Base-by-base conservation (phyloP, 37 sponge, comb jelly and placozoan genomes). In the Amphimedon queenslandica region DNA sequence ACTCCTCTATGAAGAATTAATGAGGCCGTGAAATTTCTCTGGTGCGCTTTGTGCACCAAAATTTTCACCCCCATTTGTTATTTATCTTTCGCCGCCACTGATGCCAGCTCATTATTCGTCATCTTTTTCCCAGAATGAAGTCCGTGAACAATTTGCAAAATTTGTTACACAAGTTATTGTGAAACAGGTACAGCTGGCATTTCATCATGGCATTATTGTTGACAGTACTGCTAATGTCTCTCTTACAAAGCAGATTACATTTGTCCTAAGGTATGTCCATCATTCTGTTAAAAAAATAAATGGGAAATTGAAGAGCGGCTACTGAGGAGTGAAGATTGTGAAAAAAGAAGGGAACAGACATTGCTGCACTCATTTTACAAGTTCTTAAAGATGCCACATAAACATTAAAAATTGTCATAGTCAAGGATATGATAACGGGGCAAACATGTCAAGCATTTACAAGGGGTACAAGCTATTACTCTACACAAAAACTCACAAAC, bases 321-420 rank as follows among this genome's bases (percentile, higher is more conserved):
- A 47, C 53, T 47, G 13, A 8, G 53, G 13, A 13, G 8, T 47
- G 53, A 47, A 47, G 53, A 47, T 47, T 47, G 53, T 47, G 53
- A 47, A 47, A 47, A 47, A 47, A 47, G 53, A 47, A 66, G 3
- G 67, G 67, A 1, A 23, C n/a, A 66, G 67, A 66, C 29, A 66
- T 66, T 36, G 67, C 67, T 16, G 4, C 10, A 2, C 34, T 13
- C 1, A 8, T 35, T 4, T 10, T 24, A 2, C 13, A 10, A 2
- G 4, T 36, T 5, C 29, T 31, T 3, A 23, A 66, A 8, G 67
- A 35, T 1, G n/a, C 34, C 3, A 13, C n/a, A n/a, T n/a, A n/a
- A n/a, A n/a, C n/a, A n/a, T n/a, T n/a, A n/a, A n/a, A n/a, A n/a
- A n/a, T n/a, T n/a, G n/a, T n/a, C n/a, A n/a, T n/a, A n/a, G n/a